Conservation (phyloP, 2,888 invertebrate species). For the Pyralis farinalis region DNA sequence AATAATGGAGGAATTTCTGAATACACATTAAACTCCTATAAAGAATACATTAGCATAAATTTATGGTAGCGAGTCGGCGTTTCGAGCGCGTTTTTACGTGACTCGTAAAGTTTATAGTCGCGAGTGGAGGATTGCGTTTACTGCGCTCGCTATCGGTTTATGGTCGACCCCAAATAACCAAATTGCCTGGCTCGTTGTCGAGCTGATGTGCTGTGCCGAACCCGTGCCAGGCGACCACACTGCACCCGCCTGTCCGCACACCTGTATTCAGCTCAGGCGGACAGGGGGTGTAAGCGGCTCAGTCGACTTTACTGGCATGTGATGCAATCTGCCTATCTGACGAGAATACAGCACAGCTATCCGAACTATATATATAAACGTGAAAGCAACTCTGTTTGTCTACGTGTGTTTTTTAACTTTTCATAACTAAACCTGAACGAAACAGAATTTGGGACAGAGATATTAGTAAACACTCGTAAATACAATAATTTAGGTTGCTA, state of each 20-base stretch:
- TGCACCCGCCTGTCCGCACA: constrained; percentile 15
- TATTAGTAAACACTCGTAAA: no score
- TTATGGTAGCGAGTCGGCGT: constrained; percentile 78
- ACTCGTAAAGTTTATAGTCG: constrained; percentile 81
- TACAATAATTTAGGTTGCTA: no score
- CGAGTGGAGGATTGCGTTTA: constrained; percentile 80
- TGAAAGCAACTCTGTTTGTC: no score
- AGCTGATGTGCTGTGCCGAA: constrained; percentile 36
- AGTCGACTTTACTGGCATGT: no score
- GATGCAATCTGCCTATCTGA: no score
- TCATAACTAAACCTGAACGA: no score
- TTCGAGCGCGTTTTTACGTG: constrained; percentile 80
- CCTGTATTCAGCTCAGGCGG: no score
- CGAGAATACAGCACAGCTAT: no score
- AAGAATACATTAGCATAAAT: constrained; percentile 82
- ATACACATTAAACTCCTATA: constrained; percentile 81
- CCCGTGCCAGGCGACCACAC: constrained; percentile 19
- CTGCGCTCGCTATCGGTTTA: constrained; percentile 77
- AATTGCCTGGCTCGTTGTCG: constrained; percentile 67
- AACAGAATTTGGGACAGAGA: no score
- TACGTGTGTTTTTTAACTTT: no score
- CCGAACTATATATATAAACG: no score
- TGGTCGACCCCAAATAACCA: constrained; percentile 78
- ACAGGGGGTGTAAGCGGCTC: no score
- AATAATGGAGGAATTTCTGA: constrained; percentile 80